Evolutionary conservation across 2,797 vertebrate species (phyloP).

Genomic region (Cichlasoma orientale): DNA sequence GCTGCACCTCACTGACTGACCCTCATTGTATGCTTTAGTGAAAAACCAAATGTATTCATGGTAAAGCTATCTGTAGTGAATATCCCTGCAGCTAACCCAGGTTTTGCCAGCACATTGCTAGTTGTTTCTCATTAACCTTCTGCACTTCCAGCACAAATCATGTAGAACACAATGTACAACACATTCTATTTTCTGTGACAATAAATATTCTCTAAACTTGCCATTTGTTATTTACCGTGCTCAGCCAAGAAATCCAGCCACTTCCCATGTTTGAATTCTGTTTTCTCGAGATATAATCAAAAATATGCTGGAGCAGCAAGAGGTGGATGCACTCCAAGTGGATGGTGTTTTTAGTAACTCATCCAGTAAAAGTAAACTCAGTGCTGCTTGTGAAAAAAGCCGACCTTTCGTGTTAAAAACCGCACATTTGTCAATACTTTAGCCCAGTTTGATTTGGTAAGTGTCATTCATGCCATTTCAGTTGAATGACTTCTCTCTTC

Average conservation of each 20-base stretch:
- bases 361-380: neutral
- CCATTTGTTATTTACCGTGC: neutral
- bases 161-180: neutral
- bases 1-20: too few relatives aligned
- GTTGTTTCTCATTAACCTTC: neutral
- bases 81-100: neutral
- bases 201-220: neutral
- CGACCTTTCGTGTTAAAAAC: too few relatives aligned
- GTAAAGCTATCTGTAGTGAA: neutral
- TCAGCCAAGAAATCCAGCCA: neutral
- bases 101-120: neutral
- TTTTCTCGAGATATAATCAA: neutral
- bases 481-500: neutral
- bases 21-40: too few relatives aligned
- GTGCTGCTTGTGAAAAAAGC: neutral
- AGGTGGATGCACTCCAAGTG: neutral
- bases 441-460: neutral
- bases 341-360: neutral
- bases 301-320: neutral
- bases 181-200: neutral
- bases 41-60: neutral
- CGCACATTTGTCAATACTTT: neutral
- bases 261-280: neutral
- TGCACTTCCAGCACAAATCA: neutral
- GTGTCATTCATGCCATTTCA: neutral